phyloP scores from a whole-genome alignment of 2,888 invertebrate genomes.

The Oscheius myriophilus region DNA sequence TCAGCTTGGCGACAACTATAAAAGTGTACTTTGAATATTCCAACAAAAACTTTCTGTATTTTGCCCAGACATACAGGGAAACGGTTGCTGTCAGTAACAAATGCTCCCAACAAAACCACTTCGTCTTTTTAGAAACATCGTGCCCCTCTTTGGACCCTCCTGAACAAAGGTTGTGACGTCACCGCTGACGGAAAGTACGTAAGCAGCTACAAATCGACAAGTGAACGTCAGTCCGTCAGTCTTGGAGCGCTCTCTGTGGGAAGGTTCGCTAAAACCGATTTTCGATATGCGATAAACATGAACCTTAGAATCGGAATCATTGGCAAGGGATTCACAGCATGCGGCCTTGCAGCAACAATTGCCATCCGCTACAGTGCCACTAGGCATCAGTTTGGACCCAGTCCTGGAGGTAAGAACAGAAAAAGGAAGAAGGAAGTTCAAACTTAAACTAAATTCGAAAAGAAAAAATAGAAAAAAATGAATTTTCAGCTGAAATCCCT shows the following conservation, averaged over 20 bases:
- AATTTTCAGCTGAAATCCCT: conserved; percentile 78
- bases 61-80: too few relatives aligned
- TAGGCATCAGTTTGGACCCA: conserved; percentile 85
- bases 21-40: too few relatives aligned
- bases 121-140: conserved; percentile 80
- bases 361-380: conserved; percentile 87
- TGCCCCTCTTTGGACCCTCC: conserved; percentile 84
- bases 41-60: too few relatives aligned
- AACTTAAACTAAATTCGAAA: background rate
- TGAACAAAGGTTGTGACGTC: conserved; percentile 89
- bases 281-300: too few relatives aligned
- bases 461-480: background rate
- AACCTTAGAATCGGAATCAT: conserved; percentile 80
- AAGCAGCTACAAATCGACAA: conserved; percentile 81
- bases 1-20: too few relatives aligned
- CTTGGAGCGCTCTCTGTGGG: conserved; percentile 53
- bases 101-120: too few relatives aligned
- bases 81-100: too few relatives aligned
- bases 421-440: background rate
- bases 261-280: conserved; percentile 30
- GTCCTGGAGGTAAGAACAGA: conserved; percentile 37
- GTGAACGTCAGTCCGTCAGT: conserved; percentile 55
- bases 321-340: conserved; percentile 75
- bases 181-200: conserved; percentile 87
- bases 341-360: conserved; percentile 83